phyloP scores from a whole-genome alignment of 2,113 vertebrate genomes.

The Prolemur simus region DNA sequence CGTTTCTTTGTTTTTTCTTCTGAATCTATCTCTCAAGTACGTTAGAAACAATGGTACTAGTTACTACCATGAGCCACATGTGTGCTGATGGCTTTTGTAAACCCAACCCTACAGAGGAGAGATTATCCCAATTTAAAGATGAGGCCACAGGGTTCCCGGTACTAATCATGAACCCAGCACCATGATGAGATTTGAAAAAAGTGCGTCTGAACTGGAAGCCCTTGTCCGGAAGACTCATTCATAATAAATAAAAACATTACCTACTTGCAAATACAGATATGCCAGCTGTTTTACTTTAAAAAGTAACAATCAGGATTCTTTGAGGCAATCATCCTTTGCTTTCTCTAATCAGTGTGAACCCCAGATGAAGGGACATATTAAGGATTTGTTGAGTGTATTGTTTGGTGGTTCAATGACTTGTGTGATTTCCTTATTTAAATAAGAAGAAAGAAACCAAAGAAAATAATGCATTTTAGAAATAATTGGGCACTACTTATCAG shows the following conservation, averaged over 20 bases:
- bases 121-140: not conserved
- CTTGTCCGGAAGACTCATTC: not conserved
- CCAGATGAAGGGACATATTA: not conserved
- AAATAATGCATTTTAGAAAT: not conserved
- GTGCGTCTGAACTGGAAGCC: no score
- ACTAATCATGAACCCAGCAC: not conserved
- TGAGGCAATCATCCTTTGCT: not conserved
- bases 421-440: not conserved
- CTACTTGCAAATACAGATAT: not conserved
- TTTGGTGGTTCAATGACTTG: not conserved
- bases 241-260: not conserved
- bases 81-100: not conserved
- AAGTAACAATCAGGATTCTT: not conserved
- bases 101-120: not conserved
- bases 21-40: not conserved
- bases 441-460: not conserved
- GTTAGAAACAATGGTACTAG: not conserved
- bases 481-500: not conserved
- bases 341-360: not conserved
- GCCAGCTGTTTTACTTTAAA: not conserved
- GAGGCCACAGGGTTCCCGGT: accelerated
- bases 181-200: not conserved
- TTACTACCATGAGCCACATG: not conserved
- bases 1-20: no score
- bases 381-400: not conserved